A percentile compares a stretch with the other conserved stretches of the same genome.
Conservation (phyloP, 2,888 invertebrate genomes). For the Campoletis raptor region DNA sequence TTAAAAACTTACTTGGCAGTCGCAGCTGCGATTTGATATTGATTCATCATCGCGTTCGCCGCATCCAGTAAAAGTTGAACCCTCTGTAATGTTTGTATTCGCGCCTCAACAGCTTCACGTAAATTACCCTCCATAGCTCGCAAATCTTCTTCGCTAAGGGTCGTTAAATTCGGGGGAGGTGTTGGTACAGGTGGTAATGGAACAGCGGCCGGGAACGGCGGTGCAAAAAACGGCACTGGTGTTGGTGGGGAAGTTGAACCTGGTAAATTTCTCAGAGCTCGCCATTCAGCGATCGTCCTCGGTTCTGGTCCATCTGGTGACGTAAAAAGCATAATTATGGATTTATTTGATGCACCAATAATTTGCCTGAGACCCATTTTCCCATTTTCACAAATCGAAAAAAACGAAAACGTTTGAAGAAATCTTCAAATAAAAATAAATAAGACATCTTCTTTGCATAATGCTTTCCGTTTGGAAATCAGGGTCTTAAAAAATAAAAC, state of each 20-base stretch:
- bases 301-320: constrained; percentile 37
- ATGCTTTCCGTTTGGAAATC: too few species aligned
- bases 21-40: constrained; percentile 92
- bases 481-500: too few species aligned
- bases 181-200: constrained; percentile 90
- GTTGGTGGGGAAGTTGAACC: constrained; percentile 68
- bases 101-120: constrained; percentile 94
- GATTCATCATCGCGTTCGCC: constrained; percentile 97
- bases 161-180: constrained; percentile 91
- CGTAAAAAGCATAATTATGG: not conserved
- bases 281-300: constrained; percentile 38
- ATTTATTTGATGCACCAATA: not conserved
- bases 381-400: too few species aligned
- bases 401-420: too few species aligned
- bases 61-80: constrained; percentile 97
- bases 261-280: constrained; percentile 70
- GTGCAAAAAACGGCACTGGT: constrained; percentile 84
- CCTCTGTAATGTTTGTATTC: constrained; percentile 93
- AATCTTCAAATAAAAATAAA: too few species aligned
- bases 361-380: not conserved
- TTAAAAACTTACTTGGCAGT: constrained; percentile 81
- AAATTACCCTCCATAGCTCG: constrained; percentile 95
- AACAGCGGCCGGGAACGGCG: constrained; percentile 86
- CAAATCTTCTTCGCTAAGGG: constrained; percentile 93
- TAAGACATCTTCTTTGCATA: too few species aligned